Conservation (phyloP, 2,888 invertebrate species). For the Boloria selene region DNA sequence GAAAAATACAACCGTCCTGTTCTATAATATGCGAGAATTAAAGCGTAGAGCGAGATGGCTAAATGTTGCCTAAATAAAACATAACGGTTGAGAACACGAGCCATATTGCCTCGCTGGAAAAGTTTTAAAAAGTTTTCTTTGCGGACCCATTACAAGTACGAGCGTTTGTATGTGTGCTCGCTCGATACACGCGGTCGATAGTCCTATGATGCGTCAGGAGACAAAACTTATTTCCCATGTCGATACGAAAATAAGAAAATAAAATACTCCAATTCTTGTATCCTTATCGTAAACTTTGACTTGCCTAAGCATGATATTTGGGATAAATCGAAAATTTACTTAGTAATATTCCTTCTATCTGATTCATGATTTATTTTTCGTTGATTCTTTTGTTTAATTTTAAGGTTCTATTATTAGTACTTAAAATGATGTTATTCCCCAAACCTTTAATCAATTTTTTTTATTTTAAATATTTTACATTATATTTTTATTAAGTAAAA, state of each 20-base stretch:
- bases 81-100: slow-evolving; percentile 81
- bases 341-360: not conserved
- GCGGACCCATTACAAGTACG: slow-evolving; percentile 82
- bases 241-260: slow-evolving; percentile 35
- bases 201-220: slow-evolving; percentile 46
- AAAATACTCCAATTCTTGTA: slow-evolving; percentile 26
- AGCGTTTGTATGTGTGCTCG: slow-evolving; percentile 64
- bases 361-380: no score
- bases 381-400: no score
- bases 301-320: not conserved
- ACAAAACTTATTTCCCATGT: slow-evolving; percentile 39
- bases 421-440: no score
- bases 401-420: no score
- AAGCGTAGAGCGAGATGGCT: slow-evolving; percentile 62
- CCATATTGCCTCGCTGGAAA: slow-evolving; percentile 83
- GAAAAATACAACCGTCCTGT: slow-evolving; percentile 60
- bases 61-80: slow-evolving; percentile 79
- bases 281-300: slow-evolving; percentile 7
- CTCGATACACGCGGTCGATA: slow-evolving; percentile 74
- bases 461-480: no score
- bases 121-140: slow-evolving; percentile 84
- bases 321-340: not conserved
- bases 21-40: slow-evolving; percentile 48
- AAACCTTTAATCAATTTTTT: no score
- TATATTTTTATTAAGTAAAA: no score